phyloP scores from a whole-genome alignment of 2,888 invertebrate genomes.

The Cheilosia grossa region DNA sequence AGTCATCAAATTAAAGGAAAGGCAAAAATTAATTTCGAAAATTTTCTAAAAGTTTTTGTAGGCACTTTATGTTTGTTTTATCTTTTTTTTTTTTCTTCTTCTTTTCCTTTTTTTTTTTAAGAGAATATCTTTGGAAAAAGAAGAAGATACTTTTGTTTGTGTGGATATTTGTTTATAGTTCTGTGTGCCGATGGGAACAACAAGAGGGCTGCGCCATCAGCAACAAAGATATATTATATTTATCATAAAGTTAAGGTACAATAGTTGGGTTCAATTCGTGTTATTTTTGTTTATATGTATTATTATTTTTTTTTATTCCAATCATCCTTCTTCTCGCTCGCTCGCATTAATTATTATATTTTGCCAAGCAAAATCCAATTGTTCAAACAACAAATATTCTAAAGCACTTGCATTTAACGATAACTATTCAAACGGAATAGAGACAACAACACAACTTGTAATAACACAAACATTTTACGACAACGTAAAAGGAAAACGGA shows the following conservation, averaged over 20 bases:
- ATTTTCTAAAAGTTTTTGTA: constrained; percentile 67
- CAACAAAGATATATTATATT: constrained; percentile 45
- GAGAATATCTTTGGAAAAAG: constrained; percentile 65
- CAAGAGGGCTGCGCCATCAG: constrained; percentile 67
- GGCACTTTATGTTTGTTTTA: constrained; percentile 72
- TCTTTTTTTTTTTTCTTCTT: constrained; percentile 44
- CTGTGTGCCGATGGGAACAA: constrained; percentile 55
- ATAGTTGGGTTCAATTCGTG: constrained; percentile 70
- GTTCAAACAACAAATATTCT: constrained; percentile 68
- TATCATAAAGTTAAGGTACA: constrained; percentile 72
- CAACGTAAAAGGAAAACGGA: constrained; percentile 49
- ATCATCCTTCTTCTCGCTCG: constrained; percentile 43
- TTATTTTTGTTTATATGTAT: constrained; percentile 37
- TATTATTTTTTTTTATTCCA: constrained; percentile 28
- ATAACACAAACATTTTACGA: constrained; percentile 42
- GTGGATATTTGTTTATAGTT: constrained; percentile 47
- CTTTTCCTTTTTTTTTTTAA: constrained; percentile 18
- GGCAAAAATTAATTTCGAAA: constrained; percentile 54
- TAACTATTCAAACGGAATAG: constrained; percentile 54
- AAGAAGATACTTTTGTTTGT: constrained; percentile 52
- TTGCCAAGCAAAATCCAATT: constrained; percentile 44
- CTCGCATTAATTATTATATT: constrained; percentile 3
- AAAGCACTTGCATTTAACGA: constrained; percentile 67
- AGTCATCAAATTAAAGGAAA: constrained; percentile 66
- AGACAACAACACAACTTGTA: constrained; percentile 56